Conservation (phyloP, 2,113 vertebrate species). For the Poeciliopsis turrubarensis region DNA sequence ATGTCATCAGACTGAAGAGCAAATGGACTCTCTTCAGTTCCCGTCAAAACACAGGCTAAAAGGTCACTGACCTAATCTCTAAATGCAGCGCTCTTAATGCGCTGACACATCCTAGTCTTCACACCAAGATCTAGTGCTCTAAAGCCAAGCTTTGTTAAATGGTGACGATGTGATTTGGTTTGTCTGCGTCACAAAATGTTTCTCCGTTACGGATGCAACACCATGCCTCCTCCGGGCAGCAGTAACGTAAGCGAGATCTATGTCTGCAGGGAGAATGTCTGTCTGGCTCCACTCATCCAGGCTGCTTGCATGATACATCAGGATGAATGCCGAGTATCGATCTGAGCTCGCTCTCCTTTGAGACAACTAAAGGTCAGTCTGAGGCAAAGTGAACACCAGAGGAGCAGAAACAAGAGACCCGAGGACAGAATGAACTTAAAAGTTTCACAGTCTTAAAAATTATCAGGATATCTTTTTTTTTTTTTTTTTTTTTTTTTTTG, state of each 20-base stretch:
- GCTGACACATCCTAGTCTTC: constrained; percentile 7
- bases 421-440: constrained; percentile 14
- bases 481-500: not conserved
- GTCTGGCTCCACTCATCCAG: constrained; percentile 68
- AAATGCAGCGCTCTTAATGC: constrained; percentile 12
- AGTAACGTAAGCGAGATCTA: constrained; percentile 67
- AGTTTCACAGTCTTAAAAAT: not conserved
- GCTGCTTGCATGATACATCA: constrained; percentile 39
- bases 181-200: constrained; percentile 39
- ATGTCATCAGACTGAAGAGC: constrained; percentile 22
- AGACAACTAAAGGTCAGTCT: constrained; percentile 58
- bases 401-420: not conserved
- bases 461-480: constrained; percentile 1
- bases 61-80: not conserved
- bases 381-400: constrained; percentile 38
- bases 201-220: constrained; percentile 46
- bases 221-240: constrained; percentile 68
- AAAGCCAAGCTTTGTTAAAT: constrained; percentile 30
- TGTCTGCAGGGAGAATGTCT: constrained; percentile 55
- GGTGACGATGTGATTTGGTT: constrained; percentile 49
- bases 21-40: constrained; percentile 9
- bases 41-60: constrained; percentile 2
- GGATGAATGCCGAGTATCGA: constrained; percentile 62
- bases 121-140: constrained; percentile 30
- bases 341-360: constrained; percentile 33